Evolutionary conservation across 2,113 vertebrate genomes (phyloP).

Genomic region (Corydoras maculifer): DNA sequence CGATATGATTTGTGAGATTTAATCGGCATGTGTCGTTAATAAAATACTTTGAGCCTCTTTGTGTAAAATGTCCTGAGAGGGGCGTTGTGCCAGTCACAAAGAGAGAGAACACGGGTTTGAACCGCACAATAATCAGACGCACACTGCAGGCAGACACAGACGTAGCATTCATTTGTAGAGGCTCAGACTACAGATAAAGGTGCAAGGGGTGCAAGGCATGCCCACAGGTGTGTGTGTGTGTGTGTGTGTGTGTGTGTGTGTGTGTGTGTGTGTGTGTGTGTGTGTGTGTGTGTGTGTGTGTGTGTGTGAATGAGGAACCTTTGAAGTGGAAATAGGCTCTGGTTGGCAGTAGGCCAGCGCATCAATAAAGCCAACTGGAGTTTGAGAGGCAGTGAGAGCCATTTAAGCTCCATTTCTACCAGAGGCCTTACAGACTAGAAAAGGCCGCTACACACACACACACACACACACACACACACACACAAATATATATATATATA

Average conservation of each 20-base stretch:
- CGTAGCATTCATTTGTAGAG: slow-evolving; percentile 18
- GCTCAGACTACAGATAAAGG: slow-evolving; percentile 36
- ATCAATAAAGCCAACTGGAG: slow-evolving; percentile 53
- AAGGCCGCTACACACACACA: slow-evolving; percentile 29
- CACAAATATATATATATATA: no score
- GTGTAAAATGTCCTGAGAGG: not conserved
- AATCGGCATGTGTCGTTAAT: no score
- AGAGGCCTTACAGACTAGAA: slow-evolving; percentile 34
- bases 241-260: slow-evolving; percentile 26
- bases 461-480: slow-evolving; percentile 7
- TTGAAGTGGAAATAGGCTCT: slow-evolving; percentile 42
- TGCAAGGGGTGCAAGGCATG: slow-evolving; percentile 36
- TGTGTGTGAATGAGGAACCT: slow-evolving; percentile 28
- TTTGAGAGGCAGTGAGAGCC: slow-evolving; percentile 49
- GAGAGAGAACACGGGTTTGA: not conserved
- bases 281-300: slow-evolving; percentile 29
- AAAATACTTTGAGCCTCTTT: no score
- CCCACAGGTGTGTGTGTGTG: slow-evolving; percentile 28
- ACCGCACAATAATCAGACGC: slow-evolving; percentile 22
- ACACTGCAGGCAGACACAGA: slow-evolving; percentile 23
- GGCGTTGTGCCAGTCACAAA: slow-evolving; percentile 4
- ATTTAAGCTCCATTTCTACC: slow-evolving; percentile 51
- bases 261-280: slow-evolving; percentile 31
- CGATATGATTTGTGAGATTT: no score
- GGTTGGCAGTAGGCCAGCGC: slow-evolving; percentile 46